Base-by-base conservation (phyloP, 2,113 vertebrate genomes). In the Nannobrachium achirus region DNA sequence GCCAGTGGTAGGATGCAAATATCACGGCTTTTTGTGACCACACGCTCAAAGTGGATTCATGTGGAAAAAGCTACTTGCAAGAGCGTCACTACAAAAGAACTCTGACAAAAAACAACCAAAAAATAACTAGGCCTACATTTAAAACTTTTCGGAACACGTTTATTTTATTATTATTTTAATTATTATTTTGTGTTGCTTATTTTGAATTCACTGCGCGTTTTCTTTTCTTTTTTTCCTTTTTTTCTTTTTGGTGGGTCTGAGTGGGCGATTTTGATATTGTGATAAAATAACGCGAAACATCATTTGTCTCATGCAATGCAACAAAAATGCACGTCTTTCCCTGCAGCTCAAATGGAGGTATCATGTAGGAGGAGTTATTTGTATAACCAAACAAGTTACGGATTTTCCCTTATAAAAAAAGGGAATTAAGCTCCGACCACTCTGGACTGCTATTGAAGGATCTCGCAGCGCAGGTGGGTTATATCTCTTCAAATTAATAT, bases 351-450 rank as follows among this genome's bases (percentile, higher is more conserved):
- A 69, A 83, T 76, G 82, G 65, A 76, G 81, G 84, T 74, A 66
- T 80, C 71, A 40, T 79, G 83, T 76, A 87, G 84, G 81, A 91
- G 83, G 84, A 85, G 84, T 87, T 80, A 64, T 83, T 83, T 85
- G 72, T 4, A 33, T 79, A 85, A 85, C 77, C 84, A 76, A 79
- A 81, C 76, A 73, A 85, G 59, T 81, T 66, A 85, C 75, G 88
- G 86, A 90, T 84, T 88, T 86, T 79, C 79, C 65, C 76, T 79
- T 88, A 75, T 82, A 84, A 83, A 87, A n/a, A 89, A 83, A 88
- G 83, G 80, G 86, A 82, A 86, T 71, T 79, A 72, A 83, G 60
- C 40, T 52, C 52, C 25, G 66, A 80, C 59, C 48, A 58, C 61
- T 67, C 70, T 83, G 77, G 83, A 63, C 63, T 67, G 20, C 66